A percentile compares a stretch with the other conserved stretches of the same genome.
Evolutionary conservation across 2,113 vertebrate species (phyloP).

Genomic region (Numida meleagris): DNA sequence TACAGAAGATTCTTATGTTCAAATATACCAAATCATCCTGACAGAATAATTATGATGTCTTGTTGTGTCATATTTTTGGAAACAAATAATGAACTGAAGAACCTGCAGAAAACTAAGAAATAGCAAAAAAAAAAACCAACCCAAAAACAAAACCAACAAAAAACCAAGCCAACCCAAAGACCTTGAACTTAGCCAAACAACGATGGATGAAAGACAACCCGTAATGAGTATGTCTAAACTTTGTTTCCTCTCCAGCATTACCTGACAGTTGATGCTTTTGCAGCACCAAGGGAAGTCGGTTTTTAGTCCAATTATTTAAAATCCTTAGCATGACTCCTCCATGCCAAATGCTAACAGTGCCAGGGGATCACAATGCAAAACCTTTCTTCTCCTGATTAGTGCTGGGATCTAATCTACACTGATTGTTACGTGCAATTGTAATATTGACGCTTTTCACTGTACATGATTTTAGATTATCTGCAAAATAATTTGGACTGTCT

Average conservation of each 20-base stretch:
- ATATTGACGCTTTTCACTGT: not conserved
- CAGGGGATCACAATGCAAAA: not conserved
- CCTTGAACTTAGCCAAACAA: not conserved
- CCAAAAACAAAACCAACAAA: too few species aligned
- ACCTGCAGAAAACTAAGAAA: not conserved
- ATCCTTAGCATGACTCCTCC: not conserved
- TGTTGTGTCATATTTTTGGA: constrained; percentile 17
- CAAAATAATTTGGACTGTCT: not conserved
- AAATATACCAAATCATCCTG: not conserved
- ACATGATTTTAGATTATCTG: not conserved
- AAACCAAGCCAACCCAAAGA: not conserved
- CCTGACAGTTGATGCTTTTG: not conserved
- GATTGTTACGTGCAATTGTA: not conserved
- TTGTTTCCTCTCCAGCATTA: not conserved
- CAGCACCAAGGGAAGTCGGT: not conserved
- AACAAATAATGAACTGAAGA: not conserved
- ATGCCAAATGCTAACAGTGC: not conserved
- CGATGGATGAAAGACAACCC: not conserved
- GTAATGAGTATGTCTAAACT: not conserved
- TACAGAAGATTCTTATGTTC: constrained; percentile 8
- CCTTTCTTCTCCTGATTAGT: not conserved
- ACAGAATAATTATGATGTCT: constrained; percentile 33
- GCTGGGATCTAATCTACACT: not conserved
- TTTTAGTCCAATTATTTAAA: not conserved
- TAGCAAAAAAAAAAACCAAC: not conserved